These are phyloP conservation scores for Hypena proboscidalis DNA, from an alignment of 2,888 invertebrate species.

Conservation along the genomic window DNA sequence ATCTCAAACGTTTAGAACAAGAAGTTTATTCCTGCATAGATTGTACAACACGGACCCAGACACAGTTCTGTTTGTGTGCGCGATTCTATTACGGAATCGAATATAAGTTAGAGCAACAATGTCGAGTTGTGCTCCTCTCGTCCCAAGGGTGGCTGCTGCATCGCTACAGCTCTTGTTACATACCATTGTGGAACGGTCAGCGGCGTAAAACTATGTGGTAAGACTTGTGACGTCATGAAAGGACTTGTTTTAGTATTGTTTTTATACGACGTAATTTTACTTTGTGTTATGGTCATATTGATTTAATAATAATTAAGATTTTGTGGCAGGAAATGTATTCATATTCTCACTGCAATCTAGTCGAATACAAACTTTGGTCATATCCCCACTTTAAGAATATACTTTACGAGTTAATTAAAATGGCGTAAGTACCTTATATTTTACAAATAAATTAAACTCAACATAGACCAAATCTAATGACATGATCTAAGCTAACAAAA, in stretches of 20 bases:
- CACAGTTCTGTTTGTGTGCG: conserved; percentile 34
- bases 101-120: conserved; percentile 62
- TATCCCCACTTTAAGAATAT: too few species aligned
- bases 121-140: conserved; percentile 33
- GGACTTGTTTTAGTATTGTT: neutral
- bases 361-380: too few species aligned
- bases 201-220: conserved; percentile 8
- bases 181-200: conserved; percentile 51
- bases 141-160: conserved; percentile 45
- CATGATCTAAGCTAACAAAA: too few species aligned
- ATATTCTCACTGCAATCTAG: too few species aligned
- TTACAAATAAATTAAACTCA: too few species aligned
- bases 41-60: conserved; percentile 17
- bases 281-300: too few species aligned
- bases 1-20: conserved; percentile 16
- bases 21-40: conserved; percentile 34
- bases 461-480: too few species aligned
- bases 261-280: too few species aligned
- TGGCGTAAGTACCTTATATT: too few species aligned
- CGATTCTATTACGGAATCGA: conserved; percentile 62
- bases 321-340: too few species aligned
- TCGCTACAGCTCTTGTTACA: conserved; percentile 56
- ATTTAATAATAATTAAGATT: too few species aligned
- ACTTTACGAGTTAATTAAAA: too few species aligned
- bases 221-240: conserved; percentile 3